Conservation (phyloP, 2,888 invertebrate species). For the Euzophera pinguis region DNA sequence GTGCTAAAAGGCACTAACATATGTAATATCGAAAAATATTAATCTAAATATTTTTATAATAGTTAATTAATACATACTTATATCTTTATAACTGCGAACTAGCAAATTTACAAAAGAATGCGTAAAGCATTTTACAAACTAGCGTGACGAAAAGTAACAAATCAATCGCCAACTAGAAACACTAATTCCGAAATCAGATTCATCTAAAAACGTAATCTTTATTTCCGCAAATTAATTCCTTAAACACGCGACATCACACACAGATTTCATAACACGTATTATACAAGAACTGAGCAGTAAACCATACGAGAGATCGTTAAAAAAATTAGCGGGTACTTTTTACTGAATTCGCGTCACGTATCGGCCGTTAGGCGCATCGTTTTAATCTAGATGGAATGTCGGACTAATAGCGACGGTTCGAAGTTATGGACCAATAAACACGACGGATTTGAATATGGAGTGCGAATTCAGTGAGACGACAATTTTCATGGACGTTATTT, state of each 20-base stretch:
- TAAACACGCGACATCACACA: not conserved
- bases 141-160: not conserved
- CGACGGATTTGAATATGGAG: constrained; percentile 57
- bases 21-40: too few species aligned
- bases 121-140: not conserved
- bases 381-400: constrained; percentile 69
- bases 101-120: not conserved
- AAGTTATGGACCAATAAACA: constrained; percentile 70
- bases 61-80: too few species aligned
- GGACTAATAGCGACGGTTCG: constrained; percentile 54
- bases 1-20: too few species aligned
- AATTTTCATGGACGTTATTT: constrained; percentile 2
- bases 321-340: constrained; percentile 57
- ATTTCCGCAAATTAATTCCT: not conserved
- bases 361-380: constrained; percentile 36
- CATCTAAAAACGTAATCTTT: not conserved
- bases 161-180: not conserved
- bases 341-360: constrained; percentile 56
- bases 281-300: constrained; percentile 2
- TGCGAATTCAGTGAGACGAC: constrained; percentile 20
- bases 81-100: too few species aligned
- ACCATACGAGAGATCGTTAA: not conserved
- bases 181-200: not conserved
- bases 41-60: too few species aligned
- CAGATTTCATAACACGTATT: not conserved